Percentiles rank a stretch among this genome's conserved stretches.
phyloP scores from a whole-genome alignment of 2,888 invertebrate species.

The Cheilosia vernalis region DNA sequence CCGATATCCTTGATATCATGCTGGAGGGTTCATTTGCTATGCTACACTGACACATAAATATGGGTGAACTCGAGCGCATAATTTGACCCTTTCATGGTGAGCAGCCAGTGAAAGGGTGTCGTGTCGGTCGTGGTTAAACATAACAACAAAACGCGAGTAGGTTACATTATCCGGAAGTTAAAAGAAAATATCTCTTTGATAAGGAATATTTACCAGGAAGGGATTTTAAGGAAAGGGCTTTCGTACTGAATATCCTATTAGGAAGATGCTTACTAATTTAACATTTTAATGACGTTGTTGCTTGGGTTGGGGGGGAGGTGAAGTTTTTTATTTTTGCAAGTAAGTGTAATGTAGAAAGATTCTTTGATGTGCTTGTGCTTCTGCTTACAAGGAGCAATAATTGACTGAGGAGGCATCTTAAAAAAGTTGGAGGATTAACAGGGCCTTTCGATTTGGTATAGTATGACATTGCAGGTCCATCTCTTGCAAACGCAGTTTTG shows the following conservation, averaged over 20 bases:
- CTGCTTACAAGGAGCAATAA: no score
- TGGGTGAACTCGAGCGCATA: constrained; percentile 46
- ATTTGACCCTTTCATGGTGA: constrained; percentile 46
- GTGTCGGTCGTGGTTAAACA: constrained; percentile 5
- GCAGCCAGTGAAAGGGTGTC: constrained; percentile 6
- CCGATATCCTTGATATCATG: constrained; percentile 19
- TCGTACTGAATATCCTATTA: constrained; percentile 19
- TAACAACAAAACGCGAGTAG: constrained; percentile 15
- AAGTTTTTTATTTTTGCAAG: not conserved
- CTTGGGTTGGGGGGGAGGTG: not conserved
- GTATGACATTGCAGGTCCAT: no score
- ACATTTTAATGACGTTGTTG: constrained; percentile 41
- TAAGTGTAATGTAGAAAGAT: not conserved
- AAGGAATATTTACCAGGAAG: constrained; percentile 11
- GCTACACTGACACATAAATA: constrained; percentile 40
- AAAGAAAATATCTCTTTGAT: constrained; percentile 51
- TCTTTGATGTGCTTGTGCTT: constrained; percentile 15
- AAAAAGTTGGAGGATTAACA: no score
- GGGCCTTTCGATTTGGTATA: no score
- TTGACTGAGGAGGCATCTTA: no score
- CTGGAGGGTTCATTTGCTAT: not conserved
- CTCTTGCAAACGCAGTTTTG: no score
- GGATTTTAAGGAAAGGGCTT: constrained; percentile 1
- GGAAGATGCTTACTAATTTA: constrained; percentile 23
- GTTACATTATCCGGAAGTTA: constrained; percentile 22